phyloP scores from a whole-genome alignment of 2,797 vertebrate genomes.

The Sebastes minor region DNA sequence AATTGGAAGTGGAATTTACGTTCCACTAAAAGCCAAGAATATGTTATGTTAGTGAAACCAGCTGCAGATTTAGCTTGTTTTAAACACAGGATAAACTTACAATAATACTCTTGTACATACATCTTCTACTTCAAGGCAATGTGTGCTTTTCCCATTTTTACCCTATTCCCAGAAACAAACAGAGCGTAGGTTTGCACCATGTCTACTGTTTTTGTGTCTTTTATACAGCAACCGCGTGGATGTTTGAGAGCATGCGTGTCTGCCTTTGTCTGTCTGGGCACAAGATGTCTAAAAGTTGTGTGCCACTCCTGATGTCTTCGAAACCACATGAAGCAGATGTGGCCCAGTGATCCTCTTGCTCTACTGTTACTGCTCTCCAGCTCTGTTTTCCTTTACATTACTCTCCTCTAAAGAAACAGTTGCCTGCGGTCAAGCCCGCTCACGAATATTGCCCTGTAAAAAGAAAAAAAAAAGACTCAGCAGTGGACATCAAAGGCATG shows the following conservation, averaged over 20 bases:
- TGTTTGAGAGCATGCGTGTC: conserved; percentile 19
- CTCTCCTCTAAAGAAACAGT: conserved; percentile 34
- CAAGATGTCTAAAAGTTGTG: conserved; percentile 34
- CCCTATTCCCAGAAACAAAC: neutral
- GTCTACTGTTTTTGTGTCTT: neutral
- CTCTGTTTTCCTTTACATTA: conserved; percentile 59
- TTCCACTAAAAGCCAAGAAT: neutral
- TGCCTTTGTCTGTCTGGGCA: conserved; percentile 7
- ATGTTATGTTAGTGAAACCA: conserved; percentile 1
- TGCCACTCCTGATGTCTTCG: conserved; percentile 39
- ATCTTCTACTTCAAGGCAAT: neutral
- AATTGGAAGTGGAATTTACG: neutral
- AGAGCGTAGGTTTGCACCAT: neutral
- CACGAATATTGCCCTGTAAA: conserved; percentile 38
- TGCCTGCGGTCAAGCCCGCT: conserved; percentile 43
- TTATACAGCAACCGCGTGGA: neutral
- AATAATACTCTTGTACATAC: neutral
- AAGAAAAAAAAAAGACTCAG: conserved; percentile 1
- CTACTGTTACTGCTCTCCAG: conserved; percentile 26
- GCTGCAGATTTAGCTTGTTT: conserved; percentile 10
- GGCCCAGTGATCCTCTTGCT: conserved; percentile 33
- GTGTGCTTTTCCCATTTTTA: conserved; percentile 18
- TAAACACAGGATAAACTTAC: conserved; percentile 1
- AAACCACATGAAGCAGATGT: conserved; percentile 59
- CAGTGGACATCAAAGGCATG: conserved; percentile 50